Evolutionary conservation across 1,140 invertebrate species (phyloP).

Genomic region (Drosophila ohnishii): DNA sequence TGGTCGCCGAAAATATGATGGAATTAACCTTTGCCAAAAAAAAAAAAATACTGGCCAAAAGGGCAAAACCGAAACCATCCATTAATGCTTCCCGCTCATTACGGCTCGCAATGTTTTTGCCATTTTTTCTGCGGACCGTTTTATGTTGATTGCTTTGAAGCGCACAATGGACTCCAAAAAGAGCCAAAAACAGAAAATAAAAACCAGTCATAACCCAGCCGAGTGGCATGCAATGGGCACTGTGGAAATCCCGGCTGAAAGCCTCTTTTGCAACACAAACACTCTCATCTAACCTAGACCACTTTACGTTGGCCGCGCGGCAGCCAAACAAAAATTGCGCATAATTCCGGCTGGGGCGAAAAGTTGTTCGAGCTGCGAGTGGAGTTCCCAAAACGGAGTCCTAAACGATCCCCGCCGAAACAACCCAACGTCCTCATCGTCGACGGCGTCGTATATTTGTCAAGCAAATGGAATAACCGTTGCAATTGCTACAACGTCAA

Average conservation of each 20-base stretch:
- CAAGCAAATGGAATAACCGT: slow-evolving; percentile 81
- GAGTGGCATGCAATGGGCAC: slow-evolving; percentile 45
- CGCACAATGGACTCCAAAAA: slow-evolving; percentile 26
- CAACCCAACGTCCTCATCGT: slow-evolving; percentile 3
- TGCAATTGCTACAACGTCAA: slow-evolving; percentile 81
- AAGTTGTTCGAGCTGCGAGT: slow-evolving; percentile 58
- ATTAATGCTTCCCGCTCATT: slow-evolving; percentile 32
- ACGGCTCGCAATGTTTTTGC: slow-evolving; percentile 36
- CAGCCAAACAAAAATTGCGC: slow-evolving; percentile 74
- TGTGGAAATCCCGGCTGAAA: slow-evolving; percentile 44
- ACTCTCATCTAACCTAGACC: slow-evolving; percentile 58
- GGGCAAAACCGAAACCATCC: slow-evolving; percentile 5
- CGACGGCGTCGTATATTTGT: slow-evolving; percentile 66
- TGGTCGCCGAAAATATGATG: slow-evolving; percentile 33
- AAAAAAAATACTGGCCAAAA: background rate
- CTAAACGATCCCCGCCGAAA: slow-evolving; percentile 55
- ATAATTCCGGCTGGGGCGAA: slow-evolving; percentile 68
- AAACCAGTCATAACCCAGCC: slow-evolving; percentile 8
- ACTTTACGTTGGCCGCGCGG: slow-evolving; percentile 49
- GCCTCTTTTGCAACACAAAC: slow-evolving; percentile 54
- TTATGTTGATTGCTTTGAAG: slow-evolving; percentile 71
- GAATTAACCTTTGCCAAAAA: slow-evolving; percentile 26
- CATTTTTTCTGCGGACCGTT: slow-evolving; percentile 41
- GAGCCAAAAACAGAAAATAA: slow-evolving; percentile 28
- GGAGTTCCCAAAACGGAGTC: slow-evolving; percentile 5